Conservation (phyloP, 2,888 invertebrate species). For the Escarpia spicata region DNA sequence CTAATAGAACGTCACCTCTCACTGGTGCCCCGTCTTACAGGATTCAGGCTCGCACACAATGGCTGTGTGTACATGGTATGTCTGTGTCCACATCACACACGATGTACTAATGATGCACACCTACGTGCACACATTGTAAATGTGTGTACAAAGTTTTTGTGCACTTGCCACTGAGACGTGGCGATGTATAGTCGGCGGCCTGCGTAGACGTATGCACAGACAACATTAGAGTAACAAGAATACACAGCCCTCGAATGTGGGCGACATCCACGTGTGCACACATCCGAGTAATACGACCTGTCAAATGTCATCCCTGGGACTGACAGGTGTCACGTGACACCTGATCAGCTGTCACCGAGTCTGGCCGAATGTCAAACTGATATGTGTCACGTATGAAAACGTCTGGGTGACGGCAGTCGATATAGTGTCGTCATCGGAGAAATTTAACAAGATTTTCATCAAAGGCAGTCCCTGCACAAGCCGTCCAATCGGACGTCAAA, state of each 20-base stretch:
- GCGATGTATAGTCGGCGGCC: neutral
- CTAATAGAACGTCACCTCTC: neutral
- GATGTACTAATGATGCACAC: neutral
- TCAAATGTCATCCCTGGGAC: conserved; percentile 13
- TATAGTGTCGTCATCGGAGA: neutral
- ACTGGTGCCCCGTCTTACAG: neutral
- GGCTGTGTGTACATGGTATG: neutral
- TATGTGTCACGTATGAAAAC: neutral
- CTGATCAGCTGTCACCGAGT: neutral
- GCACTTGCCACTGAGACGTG: neutral
- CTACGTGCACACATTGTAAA: neutral
- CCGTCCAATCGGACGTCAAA: neutral
- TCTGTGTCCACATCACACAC: neutral
- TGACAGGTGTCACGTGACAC: conserved; percentile 16
- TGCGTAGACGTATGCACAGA: neutral
- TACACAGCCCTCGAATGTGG: neutral
- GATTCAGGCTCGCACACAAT: neutral
- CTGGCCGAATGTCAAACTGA: neutral
- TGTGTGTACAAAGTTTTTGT: neutral
- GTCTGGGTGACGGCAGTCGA: neutral
- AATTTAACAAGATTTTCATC: neutral
- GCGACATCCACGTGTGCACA: neutral
- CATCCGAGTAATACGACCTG: neutral
- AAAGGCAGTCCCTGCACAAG: neutral
- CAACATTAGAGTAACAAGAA: neutral